Base-by-base conservation (phyloP, 1,140 invertebrate species). In the Euwallacea similis region DNA sequence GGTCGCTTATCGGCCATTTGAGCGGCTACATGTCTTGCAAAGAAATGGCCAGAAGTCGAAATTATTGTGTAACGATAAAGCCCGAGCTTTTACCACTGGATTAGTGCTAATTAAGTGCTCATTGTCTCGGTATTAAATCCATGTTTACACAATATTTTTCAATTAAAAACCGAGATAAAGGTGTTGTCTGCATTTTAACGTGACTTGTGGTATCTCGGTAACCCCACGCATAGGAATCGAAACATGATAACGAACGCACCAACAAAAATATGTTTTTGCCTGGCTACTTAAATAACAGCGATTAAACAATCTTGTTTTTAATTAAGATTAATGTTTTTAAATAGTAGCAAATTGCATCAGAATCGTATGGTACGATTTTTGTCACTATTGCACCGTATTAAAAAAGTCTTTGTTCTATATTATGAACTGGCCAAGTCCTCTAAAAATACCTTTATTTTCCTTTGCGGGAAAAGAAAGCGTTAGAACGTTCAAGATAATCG, bases 161-260 rank as follows among this genome's bases (percentile, higher is more conserved):
- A 61, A 61, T 61, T 41, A 61, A 43, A 43, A 61, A 61, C 59
- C 59, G 59, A 41, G 59, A 61, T 61, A 61, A 43, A 42, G 59
- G 21, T 61, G 42, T 61, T 61, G 54, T 56, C 16, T 56, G n/a
- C 16, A 56, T 11, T 50, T 50, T 50, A 11, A 50, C 9, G 13
- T 21, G 54, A 16, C 16, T 16, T 21, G 54, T 9, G 54, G 16
- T 56, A 56, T 56, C 54, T 13, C 54, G 11, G 54, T 56, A 56
- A 56, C 54, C 54, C 54, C 54, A 56, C 54, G 54, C 54, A 56
- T 13, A 56, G 54, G 21, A 33, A 33, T 15, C 11, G 11, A 13
- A 56, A 3, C 11, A 56, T 56, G 54, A 56, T 56, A 56, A 56
- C 13, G 13, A 56, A 8, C 54, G 13, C 13, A 50, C 13, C 13